These are phyloP conservation scores for Megaceryle torquata DNA, from an alignment of 2,113 vertebrate species.

Conservation along the genomic window DNA sequence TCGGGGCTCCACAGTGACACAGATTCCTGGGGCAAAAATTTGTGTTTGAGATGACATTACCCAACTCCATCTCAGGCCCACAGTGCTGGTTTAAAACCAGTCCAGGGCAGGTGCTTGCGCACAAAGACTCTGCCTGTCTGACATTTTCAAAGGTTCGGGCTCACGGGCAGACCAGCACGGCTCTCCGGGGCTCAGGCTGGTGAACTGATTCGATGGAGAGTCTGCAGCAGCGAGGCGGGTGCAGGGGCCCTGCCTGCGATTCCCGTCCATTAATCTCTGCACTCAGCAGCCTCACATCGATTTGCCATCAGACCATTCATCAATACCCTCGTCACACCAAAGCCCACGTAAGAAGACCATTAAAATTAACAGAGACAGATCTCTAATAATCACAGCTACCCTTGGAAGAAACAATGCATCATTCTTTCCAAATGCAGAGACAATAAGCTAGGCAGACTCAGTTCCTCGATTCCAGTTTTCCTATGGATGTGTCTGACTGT, in stretches of 20 bases:
- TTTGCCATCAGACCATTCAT: background rate
- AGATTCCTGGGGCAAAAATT: background rate
- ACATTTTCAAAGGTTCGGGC: background rate
- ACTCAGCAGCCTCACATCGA: background rate
- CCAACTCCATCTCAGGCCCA: background rate
- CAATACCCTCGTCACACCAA: background rate
- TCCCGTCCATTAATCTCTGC: background rate
- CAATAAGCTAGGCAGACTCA: background rate
- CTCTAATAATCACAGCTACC: background rate
- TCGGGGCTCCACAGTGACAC: background rate
- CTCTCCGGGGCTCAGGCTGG: background rate
- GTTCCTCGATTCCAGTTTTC: background rate
- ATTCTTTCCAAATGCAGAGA: background rate
- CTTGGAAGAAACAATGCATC: background rate
- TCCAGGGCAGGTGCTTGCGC: background rate
- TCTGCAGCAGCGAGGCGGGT: background rate
- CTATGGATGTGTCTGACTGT: background rate
- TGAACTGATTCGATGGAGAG: background rate
- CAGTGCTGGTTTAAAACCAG: background rate
- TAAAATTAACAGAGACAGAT: background rate
- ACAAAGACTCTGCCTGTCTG: background rate
- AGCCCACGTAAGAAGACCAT: background rate
- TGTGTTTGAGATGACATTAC: background rate
- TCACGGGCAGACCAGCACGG: background rate
- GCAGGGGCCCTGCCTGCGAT: background rate